phyloP scores from a whole-genome alignment of 2,888 invertebrate species.

The Byasa hedistus region DNA sequence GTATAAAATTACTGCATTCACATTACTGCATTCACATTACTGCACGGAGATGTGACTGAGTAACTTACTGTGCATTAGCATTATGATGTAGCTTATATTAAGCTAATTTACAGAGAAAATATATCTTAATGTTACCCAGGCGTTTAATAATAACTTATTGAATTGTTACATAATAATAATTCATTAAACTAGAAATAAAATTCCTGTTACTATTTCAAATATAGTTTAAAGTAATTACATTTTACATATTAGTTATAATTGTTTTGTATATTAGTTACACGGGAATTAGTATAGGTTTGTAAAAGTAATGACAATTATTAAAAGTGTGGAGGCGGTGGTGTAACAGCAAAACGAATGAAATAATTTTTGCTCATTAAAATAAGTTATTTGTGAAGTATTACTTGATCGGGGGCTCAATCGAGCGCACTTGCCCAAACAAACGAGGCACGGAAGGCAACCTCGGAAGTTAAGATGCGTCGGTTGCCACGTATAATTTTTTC shows the following conservation, averaged over 20 bases:
- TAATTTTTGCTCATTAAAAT: neutral
- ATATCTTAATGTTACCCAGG: neutral
- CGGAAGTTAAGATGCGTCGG: constrained; percentile 78
- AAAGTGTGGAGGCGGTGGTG: neutral
- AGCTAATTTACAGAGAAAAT: neutral
- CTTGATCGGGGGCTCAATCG: constrained; percentile 18
- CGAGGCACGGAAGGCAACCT: constrained; percentile 58
- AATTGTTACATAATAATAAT: too few species aligned
- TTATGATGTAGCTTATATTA: neutral
- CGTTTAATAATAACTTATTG: too few species aligned
- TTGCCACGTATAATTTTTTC: constrained; percentile 78
- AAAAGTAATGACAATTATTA: neutral
- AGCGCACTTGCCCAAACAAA: constrained; percentile 44
- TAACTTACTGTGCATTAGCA: neutral
- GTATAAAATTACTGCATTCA: neutral
- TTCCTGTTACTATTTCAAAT: too few species aligned
- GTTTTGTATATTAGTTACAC: neutral
- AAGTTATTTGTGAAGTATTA: neutral
- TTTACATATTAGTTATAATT: neutral
- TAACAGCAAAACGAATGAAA: neutral
- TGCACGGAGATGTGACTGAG: neutral
- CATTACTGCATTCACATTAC: too few species aligned
- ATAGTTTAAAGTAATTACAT: neutral
- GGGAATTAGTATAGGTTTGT: neutral
- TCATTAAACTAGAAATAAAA: too few species aligned